These are phyloP conservation scores for Volucella inflata DNA, from an alignment of 2,888 invertebrate genomes.

Conservation along the genomic window DNA sequence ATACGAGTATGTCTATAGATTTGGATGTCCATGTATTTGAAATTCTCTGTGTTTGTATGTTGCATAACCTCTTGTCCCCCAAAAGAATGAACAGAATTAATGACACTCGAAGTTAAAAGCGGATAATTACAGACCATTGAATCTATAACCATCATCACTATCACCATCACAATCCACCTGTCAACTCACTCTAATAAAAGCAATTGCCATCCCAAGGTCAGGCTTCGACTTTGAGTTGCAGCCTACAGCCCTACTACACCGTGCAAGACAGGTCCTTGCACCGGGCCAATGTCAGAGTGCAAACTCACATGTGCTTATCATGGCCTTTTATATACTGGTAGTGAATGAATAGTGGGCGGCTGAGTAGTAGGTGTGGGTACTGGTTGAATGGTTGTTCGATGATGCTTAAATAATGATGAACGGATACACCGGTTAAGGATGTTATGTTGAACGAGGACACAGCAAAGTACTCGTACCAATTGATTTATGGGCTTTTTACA, in stretches of 20 bases:
- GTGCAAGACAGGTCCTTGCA: constrained; percentile 46
- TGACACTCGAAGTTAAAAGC: constrained; percentile 53
- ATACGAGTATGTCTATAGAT: neutral
- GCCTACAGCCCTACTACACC: neutral
- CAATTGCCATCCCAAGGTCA: constrained; percentile 1
- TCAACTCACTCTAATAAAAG: constrained; percentile 42
- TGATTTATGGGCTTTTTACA: constrained; percentile 49
- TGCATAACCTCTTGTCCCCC: neutral
- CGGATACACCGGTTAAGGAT: constrained; percentile 13
- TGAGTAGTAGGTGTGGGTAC: neutral
- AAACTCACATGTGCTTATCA: constrained; percentile 23
- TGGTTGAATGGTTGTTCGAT: constrained; percentile 19
- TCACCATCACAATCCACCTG: constrained; percentile 36
- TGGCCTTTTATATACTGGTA: neutral
- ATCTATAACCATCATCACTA: neutral
- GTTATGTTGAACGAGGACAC: neutral
- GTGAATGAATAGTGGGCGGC: neutral
- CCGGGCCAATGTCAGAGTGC: constrained; percentile 42
- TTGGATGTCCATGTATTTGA: neutral
- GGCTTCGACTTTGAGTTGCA: neutral
- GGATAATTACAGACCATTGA: constrained; percentile 64
- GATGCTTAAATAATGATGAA: constrained; percentile 43
- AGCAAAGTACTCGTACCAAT: constrained; percentile 9
- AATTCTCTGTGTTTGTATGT: neutral
- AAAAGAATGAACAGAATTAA: constrained; percentile 23